phyloP scores from a whole-genome alignment of 2,797 vertebrate genomes.

The Sebastolobus altivelis region DNA sequence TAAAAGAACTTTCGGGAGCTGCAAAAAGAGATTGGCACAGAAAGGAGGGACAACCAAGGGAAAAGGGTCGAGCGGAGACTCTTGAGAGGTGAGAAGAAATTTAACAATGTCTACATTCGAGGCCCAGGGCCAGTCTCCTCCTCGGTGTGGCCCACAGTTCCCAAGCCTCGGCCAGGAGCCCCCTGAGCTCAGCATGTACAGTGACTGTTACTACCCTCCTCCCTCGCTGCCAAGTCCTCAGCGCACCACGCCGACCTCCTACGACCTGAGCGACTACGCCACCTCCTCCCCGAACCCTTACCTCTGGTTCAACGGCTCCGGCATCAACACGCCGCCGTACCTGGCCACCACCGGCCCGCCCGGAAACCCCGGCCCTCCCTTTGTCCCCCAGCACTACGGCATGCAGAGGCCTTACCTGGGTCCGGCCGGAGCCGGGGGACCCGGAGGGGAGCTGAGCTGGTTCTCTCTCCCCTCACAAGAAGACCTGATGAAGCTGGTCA shows the following conservation, averaged over 20 bases:
- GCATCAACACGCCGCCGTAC: conserved; percentile 84
- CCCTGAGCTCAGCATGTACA: conserved; percentile 95
- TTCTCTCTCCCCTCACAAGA: conserved; percentile 97
- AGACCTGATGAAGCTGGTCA: conserved; percentile 97
- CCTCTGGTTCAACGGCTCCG: conserved; percentile 88
- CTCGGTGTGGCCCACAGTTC: conserved; percentile 95
- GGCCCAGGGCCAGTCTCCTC: conserved; percentile 90
- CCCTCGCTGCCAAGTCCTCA: conserved; percentile 95
- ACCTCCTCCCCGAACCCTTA: conserved; percentile 92
- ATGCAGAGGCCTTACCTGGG: conserved; percentile 95
- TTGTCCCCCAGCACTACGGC: conserved; percentile 94
- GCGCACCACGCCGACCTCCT: conserved; percentile 88
- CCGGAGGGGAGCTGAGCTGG: conserved; percentile 93
- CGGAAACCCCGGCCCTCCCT: conserved; percentile 86
- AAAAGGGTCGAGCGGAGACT: conserved; percentile 30
- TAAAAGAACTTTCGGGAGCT: conserved; percentile 28
- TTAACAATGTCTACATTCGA: conserved; percentile 94
- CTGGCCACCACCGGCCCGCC: conserved; percentile 77
- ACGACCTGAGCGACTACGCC: conserved; percentile 92
- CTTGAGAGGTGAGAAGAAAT: conserved; percentile 55
- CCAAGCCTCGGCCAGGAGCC: conserved; percentile 96
- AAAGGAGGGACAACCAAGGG: conserved; percentile 32
- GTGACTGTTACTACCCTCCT: conserved; percentile 95
- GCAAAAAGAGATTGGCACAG: conserved; percentile 7
- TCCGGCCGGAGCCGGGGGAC: conserved; percentile 80